Evolutionary conservation across 2,888 invertebrate species (phyloP), one percentile per base, ranked within the genome.

Genomic region (Ommatoiulus sabulosus): DNA sequence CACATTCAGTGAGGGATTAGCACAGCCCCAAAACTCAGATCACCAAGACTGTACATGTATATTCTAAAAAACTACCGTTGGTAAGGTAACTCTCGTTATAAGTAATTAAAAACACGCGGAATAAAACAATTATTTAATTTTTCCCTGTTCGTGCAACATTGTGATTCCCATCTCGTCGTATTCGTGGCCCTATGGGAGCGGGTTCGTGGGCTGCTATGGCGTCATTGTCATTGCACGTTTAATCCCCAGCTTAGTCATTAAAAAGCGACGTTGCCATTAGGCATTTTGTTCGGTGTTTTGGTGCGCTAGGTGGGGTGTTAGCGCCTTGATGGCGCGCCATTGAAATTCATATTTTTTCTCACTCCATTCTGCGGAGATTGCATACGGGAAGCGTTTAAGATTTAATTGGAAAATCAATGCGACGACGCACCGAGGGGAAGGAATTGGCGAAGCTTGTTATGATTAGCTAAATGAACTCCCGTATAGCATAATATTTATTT

Each of bases 381-480:
- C 72, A 72, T n/a, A 24, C 7, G 24, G 8, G 72, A 72, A 24
- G 24, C 72, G 8, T 72, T 72, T 72, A 72, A 72, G 72, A 72
- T 72, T 72, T 72, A 72, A 72, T 72, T 72, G 72, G 24, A 72
- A 72, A 72, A 72, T 72, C 72, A 72, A 72, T 72, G 72, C 72
- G 0, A 63, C 72, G 24, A 63, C 72, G 24, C 24, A 24, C 72
- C 8, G 20, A 72, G 72, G 72, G 72, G 72, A 72, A 72, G 72
- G 72, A 72, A 72, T 72, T 24, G 72, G 24, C 8, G 24, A n/a
- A 24, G 24, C 72, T 72, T n/a, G 72, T 72, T 72, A 72, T 72
- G 72, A 72, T 72, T 72, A 72, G 72, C 72, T 20, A 72, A 72
- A 72, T 72, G 72, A 72, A 72, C 72, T 72, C 72, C 72, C 72